Percentiles rank a stretch among this genome's conserved stretches.
Evolutionary conservation across 2,888 invertebrate species (phyloP).

Genomic region (Ctena decussata): DNA sequence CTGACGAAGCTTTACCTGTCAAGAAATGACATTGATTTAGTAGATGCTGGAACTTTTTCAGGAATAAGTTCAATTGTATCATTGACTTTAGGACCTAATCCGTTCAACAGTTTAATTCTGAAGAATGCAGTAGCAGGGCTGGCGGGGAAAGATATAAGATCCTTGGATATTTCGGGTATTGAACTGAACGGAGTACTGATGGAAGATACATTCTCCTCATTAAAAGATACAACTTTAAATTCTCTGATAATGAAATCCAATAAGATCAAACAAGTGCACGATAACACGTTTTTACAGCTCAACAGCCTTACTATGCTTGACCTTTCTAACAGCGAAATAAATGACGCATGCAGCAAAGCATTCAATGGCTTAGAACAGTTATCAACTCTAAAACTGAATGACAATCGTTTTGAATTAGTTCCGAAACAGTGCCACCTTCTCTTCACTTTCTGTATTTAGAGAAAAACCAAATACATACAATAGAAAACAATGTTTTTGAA

Average conservation of each 20-base stretch:
- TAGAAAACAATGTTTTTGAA: constrained; percentile 93
- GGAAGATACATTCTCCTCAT: constrained; percentile 66
- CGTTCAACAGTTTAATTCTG: constrained; percentile 64
- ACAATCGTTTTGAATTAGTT: constrained; percentile 67
- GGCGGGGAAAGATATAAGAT: constrained; percentile 60
- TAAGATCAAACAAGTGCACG: constrained; percentile 59
- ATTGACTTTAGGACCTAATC: constrained; percentile 74
- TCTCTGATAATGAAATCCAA: constrained; percentile 73
- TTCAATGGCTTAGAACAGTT: constrained; percentile 72
- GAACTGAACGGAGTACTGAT: constrained; percentile 66
- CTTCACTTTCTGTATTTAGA: constrained; percentile 70
- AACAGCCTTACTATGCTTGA: constrained; percentile 68
- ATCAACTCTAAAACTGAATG: constrained; percentile 65
- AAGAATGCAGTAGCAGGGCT: constrained; percentile 65
- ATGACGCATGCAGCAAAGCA: constrained; percentile 48
- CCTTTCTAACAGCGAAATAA: constrained; percentile 67
- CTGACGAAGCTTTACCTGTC: constrained; percentile 70
- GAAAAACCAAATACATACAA: constrained; percentile 91
- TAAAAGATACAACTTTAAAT: constrained; percentile 66
- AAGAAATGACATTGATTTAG: constrained; percentile 65
- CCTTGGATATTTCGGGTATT: constrained; percentile 73
- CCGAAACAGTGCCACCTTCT: constrained; percentile 70
- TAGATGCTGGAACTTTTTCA: constrained; percentile 63
- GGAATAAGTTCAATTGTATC: constrained; percentile 68
- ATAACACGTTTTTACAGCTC: constrained; percentile 68